phyloP scores from a whole-genome alignment of 1,140 invertebrate species.

The Bombus picipes region DNA sequence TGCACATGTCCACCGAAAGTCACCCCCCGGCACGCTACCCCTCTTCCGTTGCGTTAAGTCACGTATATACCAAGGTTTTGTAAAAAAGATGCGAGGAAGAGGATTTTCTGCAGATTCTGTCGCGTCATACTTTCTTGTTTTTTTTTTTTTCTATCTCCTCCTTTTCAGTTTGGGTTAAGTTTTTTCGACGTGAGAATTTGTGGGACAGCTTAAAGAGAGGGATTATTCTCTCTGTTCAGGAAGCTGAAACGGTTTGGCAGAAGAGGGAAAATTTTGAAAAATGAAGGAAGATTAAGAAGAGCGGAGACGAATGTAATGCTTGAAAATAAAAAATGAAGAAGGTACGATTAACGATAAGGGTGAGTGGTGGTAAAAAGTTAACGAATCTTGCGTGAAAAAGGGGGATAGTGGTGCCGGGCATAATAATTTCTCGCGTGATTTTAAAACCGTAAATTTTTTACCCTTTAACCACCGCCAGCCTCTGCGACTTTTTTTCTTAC shows the following conservation, averaged over 20 bases:
- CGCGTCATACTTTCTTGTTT: neutral
- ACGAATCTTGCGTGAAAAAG: slow-evolving; percentile 46
- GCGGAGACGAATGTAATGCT: neutral
- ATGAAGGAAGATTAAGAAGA: neutral
- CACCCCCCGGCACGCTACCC: slow-evolving; percentile 63
- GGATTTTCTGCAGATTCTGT: neutral
- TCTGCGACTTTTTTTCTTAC: slow-evolving; percentile 36
- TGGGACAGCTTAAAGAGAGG: neutral
- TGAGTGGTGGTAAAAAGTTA: slow-evolving; percentile 47
- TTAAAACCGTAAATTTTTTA: slow-evolving; percentile 83
- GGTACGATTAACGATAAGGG: slow-evolving; percentile 43
- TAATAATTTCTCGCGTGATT: slow-evolving; percentile 83
- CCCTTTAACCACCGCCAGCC: slow-evolving; percentile 67
- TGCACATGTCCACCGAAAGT: slow-evolving; percentile 80
- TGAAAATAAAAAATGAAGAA: neutral
- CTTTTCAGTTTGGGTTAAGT: neutral
- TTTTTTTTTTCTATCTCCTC: neutral
- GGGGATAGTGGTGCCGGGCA: slow-evolving; percentile 49
- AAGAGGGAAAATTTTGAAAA: slow-evolving; percentile 10
- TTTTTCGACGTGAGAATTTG: neutral
- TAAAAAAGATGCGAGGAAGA: neutral
- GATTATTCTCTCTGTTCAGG: neutral
- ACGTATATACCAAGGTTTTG: slow-evolving; percentile 52
- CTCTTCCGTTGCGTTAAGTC: slow-evolving; percentile 45
- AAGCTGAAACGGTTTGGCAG: neutral